Base-by-base conservation (phyloP, 2,113 vertebrate species). In the Oxygymnocypris stewartii region DNA sequence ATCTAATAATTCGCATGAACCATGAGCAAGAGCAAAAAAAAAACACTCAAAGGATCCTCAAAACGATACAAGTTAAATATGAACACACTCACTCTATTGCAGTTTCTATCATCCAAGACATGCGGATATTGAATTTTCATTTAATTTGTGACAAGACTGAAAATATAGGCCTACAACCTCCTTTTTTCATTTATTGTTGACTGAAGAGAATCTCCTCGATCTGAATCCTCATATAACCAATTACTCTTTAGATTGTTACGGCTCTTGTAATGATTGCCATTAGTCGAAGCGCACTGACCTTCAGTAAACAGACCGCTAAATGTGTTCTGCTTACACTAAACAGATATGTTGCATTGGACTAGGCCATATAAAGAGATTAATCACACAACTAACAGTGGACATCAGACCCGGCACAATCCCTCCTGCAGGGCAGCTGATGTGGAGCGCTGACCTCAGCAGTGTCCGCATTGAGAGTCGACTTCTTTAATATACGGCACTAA, bases 211-310 rank as follows among this genome's bases (percentile, higher is more conserved):
- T 47, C 31, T 69, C 63, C n/a, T 69, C 42, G 51, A 51, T 25
- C 61, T 51, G 25, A 82, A 37, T 69, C 65, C 44, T 47, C 80
- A 82, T 51, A 69, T 23, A 49, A 35, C 25, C 63, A 49, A 51
- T 71, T 35, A 35, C 80, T 51, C 18, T 35, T 67, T 44, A 37
- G n/a, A 82, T 51, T 71, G 49, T 71, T 82, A 82, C 51, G 63
- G 82, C 67, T 74, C 31, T 74, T 84, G 47, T 84, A 84, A 74
- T 74, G 47, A 59, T n/a, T 74, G 35, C 82, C 69, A 84, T 84
- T 84, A 84, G 18, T n/a, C 28, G 6, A 20, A 20, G 18, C 28
- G 28, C 18, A 57, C 69, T 59, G 69, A 54, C 35, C 69, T 54
- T 40, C 20, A 73, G 82, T 84, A 84, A 51, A 82, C 61, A 82